A percentile compares a stretch with the other conserved stretches of the same genome.
Evolutionary conservation across 2,113 vertebrate species (phyloP).

Genomic region (Elgaria multicarinata): DNA sequence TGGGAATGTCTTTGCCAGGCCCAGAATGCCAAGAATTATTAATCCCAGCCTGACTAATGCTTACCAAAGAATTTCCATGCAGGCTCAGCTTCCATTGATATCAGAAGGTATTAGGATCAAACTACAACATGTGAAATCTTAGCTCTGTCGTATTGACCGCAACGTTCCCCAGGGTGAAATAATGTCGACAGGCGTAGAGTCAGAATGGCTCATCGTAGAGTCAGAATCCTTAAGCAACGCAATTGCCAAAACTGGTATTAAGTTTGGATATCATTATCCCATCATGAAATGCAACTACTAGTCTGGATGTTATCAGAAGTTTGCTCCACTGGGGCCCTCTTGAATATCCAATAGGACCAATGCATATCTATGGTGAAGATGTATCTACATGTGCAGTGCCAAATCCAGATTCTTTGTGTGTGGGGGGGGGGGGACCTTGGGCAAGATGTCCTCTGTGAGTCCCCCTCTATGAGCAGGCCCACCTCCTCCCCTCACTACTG

Average conservation of each 20-base stretch:
- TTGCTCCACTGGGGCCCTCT: neutral
- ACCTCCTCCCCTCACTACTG: no score
- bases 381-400: no score
- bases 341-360: neutral
- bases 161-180: neutral
- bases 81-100: neutral
- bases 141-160: neutral
- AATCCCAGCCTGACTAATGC: neutral
- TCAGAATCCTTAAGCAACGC: neutral
- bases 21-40: neutral
- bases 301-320: neutral
- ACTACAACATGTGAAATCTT: neutral
- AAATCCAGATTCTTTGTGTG: no score
- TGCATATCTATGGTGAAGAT: neutral
- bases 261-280: neutral
- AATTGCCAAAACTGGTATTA: neutral
- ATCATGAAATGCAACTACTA: neutral
- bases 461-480: no score
- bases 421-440: neutral
- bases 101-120: constrained; percentile 32
- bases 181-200: neutral
- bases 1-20: neutral
- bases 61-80: neutral
- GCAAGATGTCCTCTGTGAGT: neutral
- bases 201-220: no score